A percentile compares a stretch with the other conserved stretches of the same genome.
Evolutionary conservation across 1,140 invertebrate genomes (phyloP).

Genomic region (Calliopsis andreniformis): DNA sequence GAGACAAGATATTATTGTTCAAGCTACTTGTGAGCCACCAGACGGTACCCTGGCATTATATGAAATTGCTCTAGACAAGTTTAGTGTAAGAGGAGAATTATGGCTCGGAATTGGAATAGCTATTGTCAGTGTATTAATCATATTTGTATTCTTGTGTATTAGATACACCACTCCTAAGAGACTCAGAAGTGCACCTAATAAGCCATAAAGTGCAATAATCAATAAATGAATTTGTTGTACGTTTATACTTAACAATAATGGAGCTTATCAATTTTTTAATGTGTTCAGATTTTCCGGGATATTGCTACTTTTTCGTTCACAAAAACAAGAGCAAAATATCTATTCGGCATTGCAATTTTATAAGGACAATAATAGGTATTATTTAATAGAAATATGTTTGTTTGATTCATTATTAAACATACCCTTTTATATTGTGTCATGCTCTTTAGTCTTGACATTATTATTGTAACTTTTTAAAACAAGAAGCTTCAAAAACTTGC

Average conservation of each 20-base stretch:
- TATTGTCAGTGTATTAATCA: conserved; percentile 56
- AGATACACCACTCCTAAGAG: conserved; percentile 71
- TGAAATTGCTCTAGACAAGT: conserved; percentile 73
- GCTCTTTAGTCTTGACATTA: conserved; percentile 28
- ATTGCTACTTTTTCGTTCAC: neutral
- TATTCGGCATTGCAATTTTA: neutral
- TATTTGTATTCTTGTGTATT: conserved; percentile 68
- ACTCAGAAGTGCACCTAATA: conserved; percentile 77
- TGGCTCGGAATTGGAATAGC: conserved; percentile 71
- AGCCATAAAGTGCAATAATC: conserved; percentile 66
- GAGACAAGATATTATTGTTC: conserved; percentile 91
- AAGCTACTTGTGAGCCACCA: conserved; percentile 88
- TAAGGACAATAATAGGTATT: conserved; percentile 27
- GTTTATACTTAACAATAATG: neutral
- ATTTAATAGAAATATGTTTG: conserved; percentile 1
- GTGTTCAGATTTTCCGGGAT: neutral
- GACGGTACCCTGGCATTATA: conserved; percentile 88
- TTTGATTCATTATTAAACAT: conserved; percentile 14
- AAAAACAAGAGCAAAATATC: neutral
- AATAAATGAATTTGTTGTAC: neutral
- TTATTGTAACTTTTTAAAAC: conserved; percentile 67
- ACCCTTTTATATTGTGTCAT: conserved; percentile 25
- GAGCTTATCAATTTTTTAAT: neutral
- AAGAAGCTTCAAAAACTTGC: conserved; percentile 65
- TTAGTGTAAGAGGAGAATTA: conserved; percentile 60